Evolutionary conservation across 2,888 invertebrate genomes (phyloP), one percentile per base, ranked within the genome.

Genomic region (Andrena marginata): DNA sequence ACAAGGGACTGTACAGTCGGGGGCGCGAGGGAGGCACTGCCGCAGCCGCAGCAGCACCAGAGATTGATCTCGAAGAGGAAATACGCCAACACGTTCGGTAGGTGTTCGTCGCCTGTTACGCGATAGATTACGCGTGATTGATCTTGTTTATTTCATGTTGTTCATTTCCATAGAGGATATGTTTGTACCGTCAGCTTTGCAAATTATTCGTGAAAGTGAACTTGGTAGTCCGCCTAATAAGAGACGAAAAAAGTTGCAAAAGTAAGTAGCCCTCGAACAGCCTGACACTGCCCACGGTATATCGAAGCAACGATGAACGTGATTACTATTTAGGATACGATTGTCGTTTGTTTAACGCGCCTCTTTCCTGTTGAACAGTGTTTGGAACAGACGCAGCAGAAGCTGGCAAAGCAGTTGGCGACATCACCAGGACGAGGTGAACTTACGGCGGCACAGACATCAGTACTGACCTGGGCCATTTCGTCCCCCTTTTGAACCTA

Each of bases 1-100:
- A 94, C 95, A 26, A 95, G 95, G 83, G 96, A 96, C 84, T 97
- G 97, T 91, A 96, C 96, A 1, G 94, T 95, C 2, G 95, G 95
- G n/a, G 92, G 78, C 81, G 93, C 93, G 2, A 92, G 87, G 48
- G 93, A 94, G 72, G 86, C 78, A 20, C n/a, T 84, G 76, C 89
- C 89, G 5, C 92, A 90, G 59, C 76, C 75, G 33, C 91, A 91
- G 48, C 92, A 92, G 56, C 92, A 92, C 84, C 93, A 92, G 80
- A 90, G 92, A 85, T 92, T 90, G 54, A 72, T 90, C 49, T 77
- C 91, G n/a, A 94, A 93, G 77, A 90, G 92, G 85, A 93, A 91
- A 87, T 92, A 92, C 74, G 88, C 84, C 65, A 90, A 91, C 75
- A 85, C 91, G 2, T 93, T 92, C 67, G 92, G 93, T 92, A 89